Evolutionary conservation across 2,888 invertebrate genomes (phyloP).

Genomic region (Dione juno): DNA sequence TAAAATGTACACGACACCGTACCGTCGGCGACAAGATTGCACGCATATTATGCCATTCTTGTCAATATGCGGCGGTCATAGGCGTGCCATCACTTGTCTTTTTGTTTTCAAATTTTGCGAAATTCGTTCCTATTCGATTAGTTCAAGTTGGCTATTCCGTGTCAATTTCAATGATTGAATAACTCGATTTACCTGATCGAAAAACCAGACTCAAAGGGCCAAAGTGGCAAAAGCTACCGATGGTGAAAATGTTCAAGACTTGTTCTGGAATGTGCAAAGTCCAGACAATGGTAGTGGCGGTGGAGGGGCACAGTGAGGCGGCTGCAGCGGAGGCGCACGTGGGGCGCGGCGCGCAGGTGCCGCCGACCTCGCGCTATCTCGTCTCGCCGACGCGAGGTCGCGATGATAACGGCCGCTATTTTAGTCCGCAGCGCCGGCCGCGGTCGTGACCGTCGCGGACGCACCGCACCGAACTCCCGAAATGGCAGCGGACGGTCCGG

Average conservation of each 20-base stretch:
- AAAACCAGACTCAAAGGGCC: neutral
- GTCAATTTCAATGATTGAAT: neutral
- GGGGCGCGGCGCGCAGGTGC: constrained; percentile 70
- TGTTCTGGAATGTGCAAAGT: constrained; percentile 44
- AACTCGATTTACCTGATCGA: constrained; percentile 10
- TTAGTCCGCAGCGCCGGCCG: constrained; percentile 67
- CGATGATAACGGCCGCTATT: constrained; percentile 81
- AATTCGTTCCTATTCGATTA: neutral
- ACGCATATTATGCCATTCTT: constrained; percentile 6
- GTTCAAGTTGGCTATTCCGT: neutral
- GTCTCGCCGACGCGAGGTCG: constrained; percentile 78
- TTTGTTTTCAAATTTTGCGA: neutral
- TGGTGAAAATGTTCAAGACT: constrained; percentile 20
- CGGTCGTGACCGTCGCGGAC: constrained; percentile 74
- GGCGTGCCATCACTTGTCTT: neutral
- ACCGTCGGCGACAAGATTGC: neutral
- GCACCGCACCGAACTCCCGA: constrained; percentile 66
- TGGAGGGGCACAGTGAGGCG: constrained; percentile 43
- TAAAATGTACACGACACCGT: neutral
- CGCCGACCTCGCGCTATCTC: constrained; percentile 81
- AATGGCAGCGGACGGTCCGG: constrained; percentile 56
- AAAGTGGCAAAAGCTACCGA: neutral
- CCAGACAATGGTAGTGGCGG: constrained; percentile 43
- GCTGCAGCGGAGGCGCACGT: constrained; percentile 47
- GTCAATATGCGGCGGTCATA: neutral